phyloP scores from a whole-genome alignment of 1,140 invertebrate species.

The Pogonus chalceus region DNA sequence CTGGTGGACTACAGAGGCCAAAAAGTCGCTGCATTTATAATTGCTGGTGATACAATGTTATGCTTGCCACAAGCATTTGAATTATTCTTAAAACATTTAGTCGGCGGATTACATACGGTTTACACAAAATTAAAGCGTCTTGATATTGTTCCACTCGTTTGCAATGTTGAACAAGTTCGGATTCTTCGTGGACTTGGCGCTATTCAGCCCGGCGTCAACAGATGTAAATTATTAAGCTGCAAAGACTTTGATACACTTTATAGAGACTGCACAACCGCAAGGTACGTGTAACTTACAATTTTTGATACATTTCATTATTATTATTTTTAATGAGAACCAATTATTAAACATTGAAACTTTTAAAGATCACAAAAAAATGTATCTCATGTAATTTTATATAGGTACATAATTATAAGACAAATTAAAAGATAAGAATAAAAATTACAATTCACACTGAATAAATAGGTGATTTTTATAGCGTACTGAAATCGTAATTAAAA shows the following conservation, averaged over 20 bases:
- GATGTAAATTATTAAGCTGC: constrained; percentile 96
- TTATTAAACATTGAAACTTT: too few species aligned
- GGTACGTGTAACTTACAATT: constrained; percentile 56
- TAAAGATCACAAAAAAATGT: too few species aligned
- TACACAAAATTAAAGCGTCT: constrained; percentile 98
- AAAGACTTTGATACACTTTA: constrained; percentile 98
- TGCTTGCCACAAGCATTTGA: constrained; percentile 98
- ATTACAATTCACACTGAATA: neutral
- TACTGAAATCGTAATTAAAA: constrained; percentile 1
- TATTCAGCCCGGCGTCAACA: constrained; percentile 97
- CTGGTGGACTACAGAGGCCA: constrained; percentile 93
- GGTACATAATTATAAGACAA: too few species aligned
- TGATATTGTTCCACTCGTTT: constrained; percentile 96
- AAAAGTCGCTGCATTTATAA: constrained; percentile 95
- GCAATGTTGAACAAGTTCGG: constrained; percentile 98
- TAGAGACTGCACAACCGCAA: constrained; percentile 98
- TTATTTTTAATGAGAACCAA: too few species aligned
- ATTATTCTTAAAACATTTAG: constrained; percentile 95
- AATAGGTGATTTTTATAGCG: neutral
- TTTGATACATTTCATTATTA: too few species aligned
- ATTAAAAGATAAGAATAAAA: neutral
- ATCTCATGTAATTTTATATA: too few species aligned
- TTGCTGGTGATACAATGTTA: constrained; percentile 91
- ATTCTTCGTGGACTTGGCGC: constrained; percentile 93
- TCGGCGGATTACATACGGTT: constrained; percentile 96